Conservation (phyloP, 2,888 invertebrate species). For the Agrilus biguttatus region DNA sequence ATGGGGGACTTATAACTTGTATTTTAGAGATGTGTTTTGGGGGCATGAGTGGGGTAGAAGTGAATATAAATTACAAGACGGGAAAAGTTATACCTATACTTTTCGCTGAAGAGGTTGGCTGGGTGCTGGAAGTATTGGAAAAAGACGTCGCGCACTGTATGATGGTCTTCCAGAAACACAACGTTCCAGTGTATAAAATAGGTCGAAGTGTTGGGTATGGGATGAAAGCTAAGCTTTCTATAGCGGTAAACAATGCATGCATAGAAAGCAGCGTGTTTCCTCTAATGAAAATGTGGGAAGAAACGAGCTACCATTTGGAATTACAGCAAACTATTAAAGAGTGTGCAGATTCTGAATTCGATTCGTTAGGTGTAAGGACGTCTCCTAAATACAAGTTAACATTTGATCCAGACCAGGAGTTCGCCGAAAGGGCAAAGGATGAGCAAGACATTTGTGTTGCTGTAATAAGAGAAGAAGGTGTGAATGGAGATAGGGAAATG, state of each 20-base stretch:
- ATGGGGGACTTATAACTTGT: conserved; percentile 86
- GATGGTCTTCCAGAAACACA: conserved; percentile 38
- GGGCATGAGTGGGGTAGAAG: conserved; percentile 65
- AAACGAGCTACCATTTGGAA: conserved; percentile 85
- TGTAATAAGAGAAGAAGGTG: conserved; percentile 91
- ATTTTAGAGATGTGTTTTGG: conserved; percentile 93
- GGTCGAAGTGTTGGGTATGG: conserved; percentile 55
- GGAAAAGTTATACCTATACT: conserved; percentile 50
- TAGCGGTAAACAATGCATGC: conserved; percentile 47
- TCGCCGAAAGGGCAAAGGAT: conserved; percentile 18
- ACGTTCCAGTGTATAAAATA: conserved; percentile 50
- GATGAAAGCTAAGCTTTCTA: conserved; percentile 42
- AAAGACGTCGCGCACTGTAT: conserved; percentile 43
- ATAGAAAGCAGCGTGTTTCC: conserved; percentile 48
- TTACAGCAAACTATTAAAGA: conserved; percentile 65
- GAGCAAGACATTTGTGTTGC: conserved; percentile 52
- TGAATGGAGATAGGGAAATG: conserved; percentile 97
- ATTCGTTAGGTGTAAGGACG: conserved; percentile 48
- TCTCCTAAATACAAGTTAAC: conserved; percentile 59
- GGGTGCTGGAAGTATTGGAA: conserved; percentile 59
- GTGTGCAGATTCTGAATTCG: conserved; percentile 69
- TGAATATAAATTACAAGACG: conserved; percentile 43
- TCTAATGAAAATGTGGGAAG: conserved; percentile 83
- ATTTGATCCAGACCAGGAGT: conserved; percentile 48
- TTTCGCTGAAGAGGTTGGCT: conserved; percentile 78